Conservation (phyloP, 2,888 invertebrate genomes). For the Tanaodytes sp. region DNA sequence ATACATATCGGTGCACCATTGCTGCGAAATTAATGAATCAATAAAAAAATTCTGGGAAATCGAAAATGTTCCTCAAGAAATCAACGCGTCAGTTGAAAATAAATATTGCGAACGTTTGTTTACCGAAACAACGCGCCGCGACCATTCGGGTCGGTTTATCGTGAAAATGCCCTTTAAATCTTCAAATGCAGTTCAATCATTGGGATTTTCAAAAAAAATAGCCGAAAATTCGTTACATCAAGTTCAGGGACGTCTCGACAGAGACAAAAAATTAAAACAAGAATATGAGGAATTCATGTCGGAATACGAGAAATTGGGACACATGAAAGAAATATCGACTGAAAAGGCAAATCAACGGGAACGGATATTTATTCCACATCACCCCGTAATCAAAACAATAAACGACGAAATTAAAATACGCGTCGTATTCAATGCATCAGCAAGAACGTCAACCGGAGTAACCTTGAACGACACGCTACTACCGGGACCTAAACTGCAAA, state of each 20-base stretch:
- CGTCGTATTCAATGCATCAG: not conserved
- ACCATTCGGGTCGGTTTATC: not conserved
- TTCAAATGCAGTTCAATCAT: not conserved
- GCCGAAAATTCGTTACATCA: not conserved
- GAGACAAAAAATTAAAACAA: not conserved
- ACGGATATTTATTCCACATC: slow-evolving; percentile 1
- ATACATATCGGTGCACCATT: not conserved
- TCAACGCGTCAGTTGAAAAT: not conserved
- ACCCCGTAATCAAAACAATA: not conserved
- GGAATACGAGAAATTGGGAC: not conserved
- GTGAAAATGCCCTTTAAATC: not conserved
- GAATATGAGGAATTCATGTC: not conserved
- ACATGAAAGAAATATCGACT: not conserved
- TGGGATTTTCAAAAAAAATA: not conserved
- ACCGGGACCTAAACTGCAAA: not conserved
- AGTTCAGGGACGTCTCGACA: not conserved
- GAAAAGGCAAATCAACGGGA: not conserved
- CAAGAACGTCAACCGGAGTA: not conserved
- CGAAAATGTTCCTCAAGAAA: not conserved
- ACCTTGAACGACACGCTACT: not conserved
- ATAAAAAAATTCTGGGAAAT: not conserved
- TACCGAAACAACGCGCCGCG: not conserved
- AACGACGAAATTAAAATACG: not conserved
- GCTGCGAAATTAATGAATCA: not conserved
- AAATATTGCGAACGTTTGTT: not conserved